Base-by-base conservation (phyloP, 1,140 invertebrate species). In the Zaprionus tsacasi region DNA sequence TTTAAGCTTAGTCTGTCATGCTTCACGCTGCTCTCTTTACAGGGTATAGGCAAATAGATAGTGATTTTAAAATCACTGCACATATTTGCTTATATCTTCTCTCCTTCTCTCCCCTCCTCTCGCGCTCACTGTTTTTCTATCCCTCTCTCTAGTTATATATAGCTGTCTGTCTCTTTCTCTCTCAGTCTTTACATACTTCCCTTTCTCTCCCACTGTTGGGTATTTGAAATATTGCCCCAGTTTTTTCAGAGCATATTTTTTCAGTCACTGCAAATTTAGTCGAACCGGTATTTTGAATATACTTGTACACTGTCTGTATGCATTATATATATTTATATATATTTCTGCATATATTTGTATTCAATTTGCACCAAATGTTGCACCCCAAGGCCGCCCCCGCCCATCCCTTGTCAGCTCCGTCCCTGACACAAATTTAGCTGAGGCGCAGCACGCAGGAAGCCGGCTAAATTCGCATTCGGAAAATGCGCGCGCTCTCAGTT, bases 381-480 rank as follows among this genome's bases (percentile, higher is more conserved):
- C 60, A 63, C 68, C 35, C 15, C 77, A 83, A 83, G 81, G 81
- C 10, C 45, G 17, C 15, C 55, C 7, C 40, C 40, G n/a, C 45
- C 10, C 13, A 11, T 12, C 11, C 10, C 45, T 50, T 25, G 45
- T 17, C 17, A 11, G 45, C 45, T n/a, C 69, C 72, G 71, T 11
- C 82, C 82, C 67, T 87, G 82, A 87, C 82, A 88, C 73, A 82
- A 40, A 74, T 88, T 78, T 45, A 45, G 40, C 7, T 15, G 40
- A 45, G 3, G 6, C 70, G 36, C 43, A 48, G 43, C 12, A 45
- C 55, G 15, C 21, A 63, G 70, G 65, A 79, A 77, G 61, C 70
- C 59, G 79, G 66, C 66, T 12, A 70, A 87, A 82, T 60, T 87
- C 70, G 75, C 64, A 81, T 76, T 66, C n/a, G 40, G 40, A 75